Evolutionary conservation across 1,140 invertebrate species (phyloP).

Genomic region (Zaprionus tsacasi): DNA sequence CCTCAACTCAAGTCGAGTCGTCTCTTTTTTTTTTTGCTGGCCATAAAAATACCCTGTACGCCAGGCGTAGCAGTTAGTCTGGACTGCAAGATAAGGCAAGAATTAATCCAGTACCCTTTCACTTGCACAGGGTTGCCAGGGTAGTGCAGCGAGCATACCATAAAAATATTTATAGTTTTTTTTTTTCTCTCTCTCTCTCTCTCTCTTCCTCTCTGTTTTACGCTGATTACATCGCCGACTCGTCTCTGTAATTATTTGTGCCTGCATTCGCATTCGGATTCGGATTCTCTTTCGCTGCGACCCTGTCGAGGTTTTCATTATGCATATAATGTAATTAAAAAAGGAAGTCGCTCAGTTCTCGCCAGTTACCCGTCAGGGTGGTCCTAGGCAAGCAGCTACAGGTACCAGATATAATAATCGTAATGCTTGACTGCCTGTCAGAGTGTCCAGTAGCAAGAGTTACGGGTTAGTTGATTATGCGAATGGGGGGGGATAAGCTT

Average conservation of each 20-base stretch:
- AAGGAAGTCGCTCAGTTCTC: slow-evolving; percentile 14
- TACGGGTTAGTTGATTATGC: neutral
- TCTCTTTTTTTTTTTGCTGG: neutral
- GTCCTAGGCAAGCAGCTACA: neutral
- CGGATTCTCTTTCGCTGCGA: slow-evolving; percentile 45
- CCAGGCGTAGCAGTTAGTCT: neutral
- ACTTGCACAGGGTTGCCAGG: neutral
- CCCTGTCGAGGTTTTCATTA: slow-evolving; percentile 58
- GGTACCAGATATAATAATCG: neutral
- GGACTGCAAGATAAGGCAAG: neutral
- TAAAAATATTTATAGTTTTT: slow-evolving; percentile 1
- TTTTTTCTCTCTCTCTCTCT: slow-evolving; percentile 4
- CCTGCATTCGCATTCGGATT: slow-evolving; percentile 47
- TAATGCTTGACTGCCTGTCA: slow-evolving; percentile 5
- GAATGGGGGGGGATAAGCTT: neutral
- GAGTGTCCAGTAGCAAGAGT: neutral
- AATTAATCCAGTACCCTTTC: neutral
- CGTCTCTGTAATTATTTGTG: slow-evolving; percentile 70
- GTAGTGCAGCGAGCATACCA: neutral
- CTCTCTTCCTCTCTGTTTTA: slow-evolving; percentile 25
- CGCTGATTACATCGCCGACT: slow-evolving; percentile 70
- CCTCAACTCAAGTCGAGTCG: neutral
- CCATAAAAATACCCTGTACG: slow-evolving; percentile 16
- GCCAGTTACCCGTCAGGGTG: neutral
- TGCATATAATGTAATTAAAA: slow-evolving; percentile 80